Conservation (phyloP, 2,113 vertebrate species). For the Nasalis larvatus region DNA sequence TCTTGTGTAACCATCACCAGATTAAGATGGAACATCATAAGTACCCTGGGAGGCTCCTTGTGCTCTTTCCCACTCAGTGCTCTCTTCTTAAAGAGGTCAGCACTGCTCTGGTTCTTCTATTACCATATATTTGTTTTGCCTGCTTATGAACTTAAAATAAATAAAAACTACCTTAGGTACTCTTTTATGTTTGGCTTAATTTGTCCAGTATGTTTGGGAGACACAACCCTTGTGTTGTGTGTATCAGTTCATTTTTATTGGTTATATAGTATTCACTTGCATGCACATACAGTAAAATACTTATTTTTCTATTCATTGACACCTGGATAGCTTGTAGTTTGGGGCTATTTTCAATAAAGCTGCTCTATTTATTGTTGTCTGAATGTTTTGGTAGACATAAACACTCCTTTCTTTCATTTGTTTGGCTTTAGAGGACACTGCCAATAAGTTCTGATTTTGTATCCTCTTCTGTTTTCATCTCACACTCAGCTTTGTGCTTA, state of each 20-base stretch:
- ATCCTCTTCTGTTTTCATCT: background rate
- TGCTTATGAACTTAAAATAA: background rate
- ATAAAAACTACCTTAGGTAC: background rate
- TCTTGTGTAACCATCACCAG: background rate
- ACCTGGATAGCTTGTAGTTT: background rate
- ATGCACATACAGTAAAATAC: background rate
- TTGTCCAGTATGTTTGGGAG: background rate
- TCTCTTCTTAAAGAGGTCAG: background rate
- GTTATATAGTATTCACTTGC: background rate
- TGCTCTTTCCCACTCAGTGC: background rate
- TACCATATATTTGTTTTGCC: background rate
- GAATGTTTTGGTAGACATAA: background rate
- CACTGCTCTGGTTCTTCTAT: background rate
- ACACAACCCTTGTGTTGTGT: background rate
- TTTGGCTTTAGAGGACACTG: background rate
- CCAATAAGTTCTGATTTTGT: background rate
- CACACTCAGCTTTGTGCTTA: background rate
- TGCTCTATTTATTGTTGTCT: background rate
- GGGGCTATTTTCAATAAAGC: background rate
- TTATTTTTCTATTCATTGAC: background rate
- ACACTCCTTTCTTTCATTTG: background rate
- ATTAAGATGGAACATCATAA: background rate
- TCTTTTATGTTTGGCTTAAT: background rate
- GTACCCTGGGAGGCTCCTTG: background rate
- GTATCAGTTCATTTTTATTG: constrained; percentile 22